Evolutionary conservation across 2,888 invertebrate genomes (phyloP).

Genomic region (Leptopterna dolabrata): DNA sequence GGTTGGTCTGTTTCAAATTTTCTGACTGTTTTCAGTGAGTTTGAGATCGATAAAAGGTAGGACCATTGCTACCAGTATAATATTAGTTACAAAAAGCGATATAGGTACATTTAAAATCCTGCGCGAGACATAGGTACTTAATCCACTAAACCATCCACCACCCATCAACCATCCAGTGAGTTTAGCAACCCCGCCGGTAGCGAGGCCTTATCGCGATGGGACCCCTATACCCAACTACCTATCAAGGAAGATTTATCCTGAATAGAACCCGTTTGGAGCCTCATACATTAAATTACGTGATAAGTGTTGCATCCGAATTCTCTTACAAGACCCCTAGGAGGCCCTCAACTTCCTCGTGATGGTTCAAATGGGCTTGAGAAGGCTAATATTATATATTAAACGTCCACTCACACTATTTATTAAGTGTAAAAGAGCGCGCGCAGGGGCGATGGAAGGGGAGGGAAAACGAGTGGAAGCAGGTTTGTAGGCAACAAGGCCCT

Average conservation of each 20-base stretch:
- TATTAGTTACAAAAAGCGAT: no score
- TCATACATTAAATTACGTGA: neutral
- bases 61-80: no score
- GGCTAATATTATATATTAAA: slow-evolving; percentile 43
- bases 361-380: slow-evolving; percentile 34
- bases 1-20: no score
- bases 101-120: no score
- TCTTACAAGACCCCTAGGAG: neutral
- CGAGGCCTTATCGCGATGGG: neutral
- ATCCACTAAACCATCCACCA: no score
- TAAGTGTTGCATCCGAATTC: slow-evolving; percentile 7
- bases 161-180: no score
- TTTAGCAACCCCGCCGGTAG: neutral
- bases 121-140: no score
- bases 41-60: no score
- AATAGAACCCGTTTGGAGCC: neutral
- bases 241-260: neutral
- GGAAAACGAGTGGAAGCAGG: slow-evolving; percentile 40
- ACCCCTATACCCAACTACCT: neutral
- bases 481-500: slow-evolving; percentile 22
- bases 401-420: slow-evolving; percentile 33
- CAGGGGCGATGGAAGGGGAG: neutral
- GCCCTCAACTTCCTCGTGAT: neutral
- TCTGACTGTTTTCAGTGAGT: no score
- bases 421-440: slow-evolving; percentile 41